Percentiles rank a stretch among this genome's conserved stretches.
phyloP scores from a whole-genome alignment of 2,113 vertebrate species.

The Mustelus asterias region DNA sequence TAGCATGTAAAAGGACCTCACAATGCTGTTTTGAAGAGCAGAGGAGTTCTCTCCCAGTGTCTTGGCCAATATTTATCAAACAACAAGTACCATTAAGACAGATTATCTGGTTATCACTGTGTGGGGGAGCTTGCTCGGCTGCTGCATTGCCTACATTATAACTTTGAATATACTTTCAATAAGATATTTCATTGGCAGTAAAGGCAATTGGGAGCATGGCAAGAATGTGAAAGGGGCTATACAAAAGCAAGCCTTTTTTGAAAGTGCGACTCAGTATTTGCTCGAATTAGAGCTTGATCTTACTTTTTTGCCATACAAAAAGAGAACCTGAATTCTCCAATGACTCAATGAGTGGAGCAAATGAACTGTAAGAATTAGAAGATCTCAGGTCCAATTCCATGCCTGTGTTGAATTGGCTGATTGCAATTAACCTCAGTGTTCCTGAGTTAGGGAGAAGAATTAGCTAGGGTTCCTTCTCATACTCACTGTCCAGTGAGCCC shows the following conservation, averaged over 20 bases:
- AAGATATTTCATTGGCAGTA: neutral
- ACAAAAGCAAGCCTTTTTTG: neutral
- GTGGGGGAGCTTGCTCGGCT: neutral
- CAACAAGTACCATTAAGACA: neutral
- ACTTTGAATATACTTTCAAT: neutral
- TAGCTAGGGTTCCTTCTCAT: neutral
- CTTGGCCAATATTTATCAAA: neutral
- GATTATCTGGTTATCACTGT: neutral
- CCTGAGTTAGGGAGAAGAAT: neutral
- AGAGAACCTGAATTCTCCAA: neutral
- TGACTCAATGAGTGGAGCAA: neutral
- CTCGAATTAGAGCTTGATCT: neutral
- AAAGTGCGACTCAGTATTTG: neutral
- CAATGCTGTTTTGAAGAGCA: neutral
- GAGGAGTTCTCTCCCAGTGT: neutral
- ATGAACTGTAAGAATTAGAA: neutral
- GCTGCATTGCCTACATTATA: neutral
- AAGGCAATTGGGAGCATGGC: neutral
- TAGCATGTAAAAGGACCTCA: neutral
- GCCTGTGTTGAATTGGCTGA: neutral
- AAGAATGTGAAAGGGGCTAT: neutral
- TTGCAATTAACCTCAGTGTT: neutral
- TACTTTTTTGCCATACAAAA: neutral
- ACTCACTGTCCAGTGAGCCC: neutral
- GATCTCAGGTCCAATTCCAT: neutral